Base-by-base conservation (phyloP, 2,888 invertebrate genomes). In the Nephrotoma guestfalica region DNA sequence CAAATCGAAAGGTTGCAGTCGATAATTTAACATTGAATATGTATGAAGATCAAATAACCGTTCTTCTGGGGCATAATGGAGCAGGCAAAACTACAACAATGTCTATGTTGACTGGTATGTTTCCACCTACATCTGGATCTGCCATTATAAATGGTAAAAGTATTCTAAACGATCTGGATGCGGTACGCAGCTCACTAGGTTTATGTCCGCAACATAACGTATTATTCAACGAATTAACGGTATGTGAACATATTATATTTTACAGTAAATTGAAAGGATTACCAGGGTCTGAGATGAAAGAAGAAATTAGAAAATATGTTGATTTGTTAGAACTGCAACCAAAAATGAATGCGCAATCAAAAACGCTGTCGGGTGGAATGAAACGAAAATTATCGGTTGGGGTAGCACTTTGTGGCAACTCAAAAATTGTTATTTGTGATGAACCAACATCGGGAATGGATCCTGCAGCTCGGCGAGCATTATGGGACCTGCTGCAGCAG, bases 61-160 rank as follows among this genome's bases (percentile, higher is more conserved):
- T 96, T 0, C 90, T 96, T 13, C 91, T 97, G 71, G 96, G 96
- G 0, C 96, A 96, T 87, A 91, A 91, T 88, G 98, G 98, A 2
- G 98, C 98, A 85, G 98, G 98, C 9, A 98, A 98, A 92, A 97
- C 97, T 0, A 98, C 98, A 0, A 97, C 97, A 0, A 97, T 98
- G 93, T 96, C 97, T 0, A 97, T 98, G 95, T 91, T 98, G 83
- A 97, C 97, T 57, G 97, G 95, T n/a, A 93, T 95, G 89, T 91
- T 94, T 87, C 93, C 93, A 42, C 93, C 94, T 2, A 94, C 93
- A 0, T 92, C 92, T 45, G 96, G 96, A 0, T 93, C 94, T 2
- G 95, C 96, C 0, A 90, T 92, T 86, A 92, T 96, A n/a, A 94
- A 94, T 86, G 95, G 95, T 9, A 93, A 93, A 89, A 94, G 96